Evolutionary conservation across 2,888 invertebrate species (phyloP), one percentile per base, ranked within the genome.

Genomic region (Morpho achilles): DNA sequence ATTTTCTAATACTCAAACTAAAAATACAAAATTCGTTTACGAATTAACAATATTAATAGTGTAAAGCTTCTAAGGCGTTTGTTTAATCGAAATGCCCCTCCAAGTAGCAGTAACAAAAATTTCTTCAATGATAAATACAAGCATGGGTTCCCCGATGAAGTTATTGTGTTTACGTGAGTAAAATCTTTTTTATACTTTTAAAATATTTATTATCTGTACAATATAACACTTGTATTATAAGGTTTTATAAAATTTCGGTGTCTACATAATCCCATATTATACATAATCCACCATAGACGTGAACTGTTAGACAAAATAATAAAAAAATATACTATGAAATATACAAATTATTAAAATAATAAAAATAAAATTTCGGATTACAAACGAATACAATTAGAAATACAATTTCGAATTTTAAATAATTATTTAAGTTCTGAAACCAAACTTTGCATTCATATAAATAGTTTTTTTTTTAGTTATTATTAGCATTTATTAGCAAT

Each of bases 101-200:
- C 59, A 57, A 43, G 60, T 53, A 56, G 55, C 60, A 48, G 58
- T 60, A 63, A 61, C 79, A 69, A 79, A 75, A 69, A 76, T 80
- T 60, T 56, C 57, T 60, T 64, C 57, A 49, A 53, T 62, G 22
- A 50, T 59, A 52, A 61, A 69, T 60, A 56, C 65, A 51, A 64
- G 64, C 43, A 66, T 67, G 68, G 60, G 61, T 53, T 55, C 62
- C 50, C 54, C 81, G 72, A 69, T 68, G 69, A 87, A 84, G 69
- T 61, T 85, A 44, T 68, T 82, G 61, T 88, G 81, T 84, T 79
- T 89, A 78, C 75, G 89, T 89, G 67, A 89, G 89, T 88, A 75
- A 55, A 64, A 54, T 48, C 59, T 58, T 10, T 58, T 64, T 59
- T 9, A 43, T 9, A 9, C 9, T 58, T 51, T 54, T 49, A 42